Conservation (phyloP, 2,888 invertebrate genomes). For the Phyllotreta cruciferae region DNA sequence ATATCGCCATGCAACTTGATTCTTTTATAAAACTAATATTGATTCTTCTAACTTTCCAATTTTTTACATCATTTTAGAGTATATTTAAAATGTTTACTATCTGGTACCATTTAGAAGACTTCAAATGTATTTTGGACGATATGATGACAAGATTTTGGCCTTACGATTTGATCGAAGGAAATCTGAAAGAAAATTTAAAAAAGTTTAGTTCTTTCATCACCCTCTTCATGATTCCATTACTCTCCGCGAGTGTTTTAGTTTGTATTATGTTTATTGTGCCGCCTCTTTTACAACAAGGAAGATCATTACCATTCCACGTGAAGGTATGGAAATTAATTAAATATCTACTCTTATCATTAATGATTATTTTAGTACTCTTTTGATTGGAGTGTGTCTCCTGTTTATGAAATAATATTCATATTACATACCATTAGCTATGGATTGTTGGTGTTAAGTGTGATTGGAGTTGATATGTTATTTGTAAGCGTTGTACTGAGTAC, state of each 20-base stretch:
- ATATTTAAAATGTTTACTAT: too few species aligned
- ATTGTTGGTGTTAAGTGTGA: neutral
- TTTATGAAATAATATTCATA: slow-evolving; percentile 5
- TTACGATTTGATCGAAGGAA: slow-evolving; percentile 4
- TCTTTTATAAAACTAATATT: too few species aligned
- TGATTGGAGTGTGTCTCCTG: slow-evolving; percentile 2
- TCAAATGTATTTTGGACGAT: neutral
- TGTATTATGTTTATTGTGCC: neutral
- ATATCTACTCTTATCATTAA: too few species aligned
- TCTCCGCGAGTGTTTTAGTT: too few species aligned
- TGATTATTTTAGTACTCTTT: neutral
- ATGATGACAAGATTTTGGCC: slow-evolving; percentile 12
- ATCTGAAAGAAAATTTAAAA: too few species aligned
- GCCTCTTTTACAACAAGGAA: neutral
- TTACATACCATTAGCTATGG: neutral
- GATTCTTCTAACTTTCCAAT: too few species aligned
- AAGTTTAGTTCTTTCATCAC: too few species aligned
- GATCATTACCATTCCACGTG: slow-evolving; percentile 4
- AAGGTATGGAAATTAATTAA: neutral
- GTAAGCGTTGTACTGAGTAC: neutral
- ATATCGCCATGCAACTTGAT: too few species aligned
- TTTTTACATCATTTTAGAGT: too few species aligned
- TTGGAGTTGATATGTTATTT: slow-evolving; percentile 4
- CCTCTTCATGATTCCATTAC: too few species aligned
- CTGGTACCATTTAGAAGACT: neutral